A percentile compares a stretch with the other conserved stretches of the same genome.
phyloP scores from a whole-genome alignment of 2,797 vertebrate species.

The Hoplostethus mediterraneus region DNA sequence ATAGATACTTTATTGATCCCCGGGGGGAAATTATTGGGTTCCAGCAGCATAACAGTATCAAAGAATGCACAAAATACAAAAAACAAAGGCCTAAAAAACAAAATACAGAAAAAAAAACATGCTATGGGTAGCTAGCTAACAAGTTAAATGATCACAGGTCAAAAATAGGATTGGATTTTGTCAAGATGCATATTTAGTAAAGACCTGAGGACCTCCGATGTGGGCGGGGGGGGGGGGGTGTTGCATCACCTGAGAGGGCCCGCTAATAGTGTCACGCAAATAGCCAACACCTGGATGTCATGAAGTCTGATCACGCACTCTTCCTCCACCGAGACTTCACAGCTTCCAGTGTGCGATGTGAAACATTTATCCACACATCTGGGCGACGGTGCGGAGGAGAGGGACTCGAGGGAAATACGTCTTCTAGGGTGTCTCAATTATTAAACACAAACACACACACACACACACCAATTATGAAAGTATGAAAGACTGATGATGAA shows the following conservation, averaged over 20 bases:
- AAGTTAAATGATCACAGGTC: too few species aligned
- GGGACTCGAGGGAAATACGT: neutral
- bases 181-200: too few species aligned
- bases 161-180: too few species aligned
- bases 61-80: too few species aligned
- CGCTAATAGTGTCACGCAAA: neutral
- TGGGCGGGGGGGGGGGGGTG: too few species aligned
- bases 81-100: too few species aligned
- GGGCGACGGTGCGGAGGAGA: neutral
- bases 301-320: neutral
- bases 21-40: too few species aligned
- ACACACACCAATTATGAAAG: neutral
- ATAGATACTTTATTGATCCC: too few species aligned
- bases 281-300: neutral
- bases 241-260: too few species aligned
- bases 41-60: too few species aligned
- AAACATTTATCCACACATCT: constrained; percentile 12
- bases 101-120: too few species aligned
- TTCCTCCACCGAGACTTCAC: neutral
- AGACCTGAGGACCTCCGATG: neutral
- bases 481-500: neutral
- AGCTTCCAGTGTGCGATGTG: neutral
- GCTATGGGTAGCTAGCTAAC: too few species aligned
- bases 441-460: neutral
- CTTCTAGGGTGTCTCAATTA: neutral